A percentile compares a stretch with the other conserved stretches of the same genome.
Conservation (phyloP, 2,797 vertebrate genomes). For the Sebastes hubbsi region DNA sequence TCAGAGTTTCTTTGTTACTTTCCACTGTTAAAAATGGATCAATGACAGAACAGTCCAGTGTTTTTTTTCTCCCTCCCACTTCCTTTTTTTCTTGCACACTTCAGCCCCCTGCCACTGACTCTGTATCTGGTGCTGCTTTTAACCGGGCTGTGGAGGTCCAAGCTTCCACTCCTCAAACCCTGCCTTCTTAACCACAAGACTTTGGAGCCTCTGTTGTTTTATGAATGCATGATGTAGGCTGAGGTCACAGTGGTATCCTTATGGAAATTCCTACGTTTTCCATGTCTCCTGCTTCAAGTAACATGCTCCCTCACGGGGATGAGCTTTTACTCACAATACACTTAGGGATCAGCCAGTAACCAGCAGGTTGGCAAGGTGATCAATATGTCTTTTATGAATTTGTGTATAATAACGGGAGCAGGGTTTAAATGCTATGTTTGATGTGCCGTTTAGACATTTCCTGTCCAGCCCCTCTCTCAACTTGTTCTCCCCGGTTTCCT, state of each 20-base stretch:
- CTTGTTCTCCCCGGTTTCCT: constrained; percentile 2
- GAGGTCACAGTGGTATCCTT: constrained; percentile 54
- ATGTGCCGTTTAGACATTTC: constrained; percentile 48
- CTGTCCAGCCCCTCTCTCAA: constrained; percentile 7
- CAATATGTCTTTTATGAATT: constrained; percentile 65
- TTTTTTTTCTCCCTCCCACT: neutral
- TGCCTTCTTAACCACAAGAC: constrained; percentile 68
- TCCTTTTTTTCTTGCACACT: constrained; percentile 37
- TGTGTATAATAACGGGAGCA: constrained; percentile 60
- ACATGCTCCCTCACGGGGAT: constrained; percentile 22
- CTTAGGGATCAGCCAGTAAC: constrained; percentile 47
- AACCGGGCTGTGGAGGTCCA: constrained; percentile 71
- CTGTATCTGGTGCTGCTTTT: constrained; percentile 81
- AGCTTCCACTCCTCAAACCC: constrained; percentile 68
- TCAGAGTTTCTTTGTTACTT: constrained; percentile 47
- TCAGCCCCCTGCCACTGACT: constrained; percentile 54
- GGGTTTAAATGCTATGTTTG: constrained; percentile 61
- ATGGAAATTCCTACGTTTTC: constrained; percentile 63
- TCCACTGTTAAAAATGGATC: constrained; percentile 56
- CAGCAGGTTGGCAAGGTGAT: constrained; percentile 29
- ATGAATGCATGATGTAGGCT: constrained; percentile 66
- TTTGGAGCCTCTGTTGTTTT: constrained; percentile 67
- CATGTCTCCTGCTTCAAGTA: constrained; percentile 38
- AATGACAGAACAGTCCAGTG: constrained; percentile 18
- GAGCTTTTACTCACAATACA: constrained; percentile 44